Base-by-base conservation (phyloP, 1,140 invertebrate species). In the Conus ventricosus region DNA sequence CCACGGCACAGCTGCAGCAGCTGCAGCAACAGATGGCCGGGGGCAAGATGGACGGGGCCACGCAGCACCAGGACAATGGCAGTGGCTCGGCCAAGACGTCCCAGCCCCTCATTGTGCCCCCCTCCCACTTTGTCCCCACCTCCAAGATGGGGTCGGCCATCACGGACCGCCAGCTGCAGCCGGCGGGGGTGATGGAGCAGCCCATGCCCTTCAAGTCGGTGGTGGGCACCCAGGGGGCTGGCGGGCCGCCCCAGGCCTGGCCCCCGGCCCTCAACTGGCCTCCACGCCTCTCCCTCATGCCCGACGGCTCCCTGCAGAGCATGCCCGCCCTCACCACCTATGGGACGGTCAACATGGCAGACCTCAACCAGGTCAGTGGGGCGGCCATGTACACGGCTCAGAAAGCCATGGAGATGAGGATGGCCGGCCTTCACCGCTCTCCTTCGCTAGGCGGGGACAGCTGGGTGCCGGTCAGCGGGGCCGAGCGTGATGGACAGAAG, bases 311-410 rank as follows among this genome's bases (percentile, higher is more conserved):
- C 8, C 75, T 87, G 85, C 71, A 80, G 7, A 54, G 85, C n/a
- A 55, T 87, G 71, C 85, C 85, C n/a, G 67, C 67, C 23, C 75
- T 87, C 71, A 87, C 85, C 15, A 78, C 85, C 17, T 87, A 87
- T 39, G 85, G 85, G n/a, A 87, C 85, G 23, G 85, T 87, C 71
- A 87, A 87, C 85, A 87, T 87, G 85, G 85, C 85, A n/a, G 85
- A 87, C 85, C 54, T 87, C 13, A 87, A 87, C 75, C 85, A 87
- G 85, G 85, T 87, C 2, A 87, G 85, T 51, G 85, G 85, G 75
- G 85, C 85, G 23, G 85, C 85, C 85, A 87, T 87, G 85, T 87
- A 87, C 71, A 78, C 85, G 15, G 85, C 85, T 75, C 85, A 87
- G 51, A 87, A 87, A n/a, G 85, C 85, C 75, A 85, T 85, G 84